phyloP scores from a whole-genome alignment of 2,113 vertebrate genomes.

The Melanocharis versteri region DNA sequence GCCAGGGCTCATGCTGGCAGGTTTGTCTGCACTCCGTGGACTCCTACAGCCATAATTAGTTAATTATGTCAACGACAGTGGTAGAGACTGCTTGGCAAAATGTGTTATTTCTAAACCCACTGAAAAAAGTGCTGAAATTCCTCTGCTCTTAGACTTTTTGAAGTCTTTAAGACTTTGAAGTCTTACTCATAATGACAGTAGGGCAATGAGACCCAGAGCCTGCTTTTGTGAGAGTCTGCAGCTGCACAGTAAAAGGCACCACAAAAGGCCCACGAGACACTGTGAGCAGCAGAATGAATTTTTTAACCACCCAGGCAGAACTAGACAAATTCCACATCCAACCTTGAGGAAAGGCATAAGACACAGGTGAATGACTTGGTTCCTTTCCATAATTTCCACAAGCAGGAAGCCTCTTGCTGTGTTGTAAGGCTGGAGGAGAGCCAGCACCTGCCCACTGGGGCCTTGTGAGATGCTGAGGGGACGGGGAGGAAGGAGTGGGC shows the following conservation, averaged over 20 bases:
- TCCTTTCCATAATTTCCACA: not conserved
- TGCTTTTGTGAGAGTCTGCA: not conserved
- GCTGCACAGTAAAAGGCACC: not conserved
- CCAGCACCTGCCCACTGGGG: not conserved
- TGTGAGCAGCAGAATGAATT: not conserved
- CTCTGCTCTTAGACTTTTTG: not conserved
- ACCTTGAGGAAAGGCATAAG: not conserved
- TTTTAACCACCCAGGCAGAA: not conserved
- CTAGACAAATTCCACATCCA: not conserved
- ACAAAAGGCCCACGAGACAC: not conserved
- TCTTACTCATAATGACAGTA: not conserved
- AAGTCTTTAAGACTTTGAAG: too few relatives aligned
- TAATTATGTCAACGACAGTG: not conserved
- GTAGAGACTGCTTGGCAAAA: not conserved
- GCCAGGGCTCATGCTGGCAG: not conserved
- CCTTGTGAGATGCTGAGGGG: not conserved
- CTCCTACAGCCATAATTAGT: not conserved
- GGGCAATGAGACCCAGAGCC: not conserved
- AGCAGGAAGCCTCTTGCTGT: not conserved
- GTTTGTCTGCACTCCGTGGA: fast-evolving
- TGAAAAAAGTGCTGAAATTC: not conserved
- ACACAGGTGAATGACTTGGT: fast-evolving
- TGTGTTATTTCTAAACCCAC: not conserved
- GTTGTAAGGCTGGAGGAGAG: not conserved
- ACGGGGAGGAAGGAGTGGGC: not conserved